phyloP scores from a whole-genome alignment of 2,888 invertebrate genomes.

The Lottia scabra region DNA sequence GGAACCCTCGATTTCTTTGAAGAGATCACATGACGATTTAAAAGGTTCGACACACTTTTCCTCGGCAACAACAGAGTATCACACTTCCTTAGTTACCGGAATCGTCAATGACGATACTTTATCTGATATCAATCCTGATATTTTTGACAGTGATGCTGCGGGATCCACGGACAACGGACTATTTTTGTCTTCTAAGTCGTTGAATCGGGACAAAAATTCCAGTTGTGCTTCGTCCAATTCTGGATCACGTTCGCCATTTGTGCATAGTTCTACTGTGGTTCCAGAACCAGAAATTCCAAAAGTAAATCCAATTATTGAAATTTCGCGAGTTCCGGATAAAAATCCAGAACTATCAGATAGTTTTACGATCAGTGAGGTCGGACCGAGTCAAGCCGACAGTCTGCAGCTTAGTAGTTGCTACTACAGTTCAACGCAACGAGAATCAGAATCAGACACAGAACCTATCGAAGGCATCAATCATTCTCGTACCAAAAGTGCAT shows the following conservation, averaged over 20 bases:
- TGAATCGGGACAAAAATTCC: background rate
- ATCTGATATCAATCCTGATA: background rate
- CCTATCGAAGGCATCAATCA: no score
- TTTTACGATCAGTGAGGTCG: background rate
- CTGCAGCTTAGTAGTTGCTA: no score
- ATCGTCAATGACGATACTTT: background rate
- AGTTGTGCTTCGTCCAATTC: background rate
- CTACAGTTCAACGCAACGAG: no score
- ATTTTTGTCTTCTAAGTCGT: background rate
- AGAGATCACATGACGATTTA: background rate
- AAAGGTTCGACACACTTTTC: background rate
- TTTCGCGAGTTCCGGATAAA: background rate
- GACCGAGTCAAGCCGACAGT: no score
- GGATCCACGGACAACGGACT: background rate
- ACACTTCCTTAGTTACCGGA: background rate
- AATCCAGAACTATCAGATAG: background rate
- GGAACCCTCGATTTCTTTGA: background rate
- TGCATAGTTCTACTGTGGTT: background rate
- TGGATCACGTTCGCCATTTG: background rate
- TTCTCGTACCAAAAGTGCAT: no score
- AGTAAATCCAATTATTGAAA: background rate
- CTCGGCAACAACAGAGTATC: background rate
- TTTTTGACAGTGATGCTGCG: background rate
- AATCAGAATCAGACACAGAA: no score
- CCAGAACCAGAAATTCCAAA: background rate